Evolutionary conservation across 1,140 invertebrate genomes (phyloP).

Genomic region (Brachystomella parvula): DNA sequence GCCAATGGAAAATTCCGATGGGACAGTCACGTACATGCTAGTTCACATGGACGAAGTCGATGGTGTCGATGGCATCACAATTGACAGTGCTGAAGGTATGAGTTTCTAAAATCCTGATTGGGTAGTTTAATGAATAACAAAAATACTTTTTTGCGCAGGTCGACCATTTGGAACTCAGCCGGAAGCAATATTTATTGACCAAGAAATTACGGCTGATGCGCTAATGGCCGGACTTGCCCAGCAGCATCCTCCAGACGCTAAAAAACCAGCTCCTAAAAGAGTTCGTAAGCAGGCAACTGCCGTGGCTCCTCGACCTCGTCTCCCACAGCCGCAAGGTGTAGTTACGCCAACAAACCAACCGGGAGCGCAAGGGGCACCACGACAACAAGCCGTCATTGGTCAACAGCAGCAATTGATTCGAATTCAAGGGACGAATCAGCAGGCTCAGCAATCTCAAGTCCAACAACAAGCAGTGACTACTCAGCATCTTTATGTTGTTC

Average conservation of each 20-base stretch:
- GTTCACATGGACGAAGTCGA: slow-evolving; percentile 20
- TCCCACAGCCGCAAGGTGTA: neutral
- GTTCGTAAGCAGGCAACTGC: neutral
- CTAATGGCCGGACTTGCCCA: neutral
- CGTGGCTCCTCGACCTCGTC: neutral
- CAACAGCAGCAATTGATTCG: neutral
- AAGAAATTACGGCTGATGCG: neutral
- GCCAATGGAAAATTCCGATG: slow-evolving; percentile 32
- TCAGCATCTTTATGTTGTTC: no score
- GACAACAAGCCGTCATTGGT: neutral
- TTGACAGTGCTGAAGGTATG: slow-evolving; percentile 16
- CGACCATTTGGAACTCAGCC: neutral
- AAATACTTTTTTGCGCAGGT: neutral
- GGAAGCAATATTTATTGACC: neutral
- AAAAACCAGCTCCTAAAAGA: neutral
- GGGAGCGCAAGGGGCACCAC: neutral
- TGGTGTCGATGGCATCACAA: slow-evolving; percentile 5
- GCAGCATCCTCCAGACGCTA: neutral
- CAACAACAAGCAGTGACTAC: no score
- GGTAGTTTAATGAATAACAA: neutral
- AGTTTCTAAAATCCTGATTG: neutral
- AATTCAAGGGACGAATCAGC: neutral
- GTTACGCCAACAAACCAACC: neutral
- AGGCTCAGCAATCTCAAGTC: neutral
- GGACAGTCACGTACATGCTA: slow-evolving; percentile 29